Evolutionary conservation across 2,113 vertebrate genomes (phyloP), one percentile per base, ranked within the genome.

Genomic region (Onychorhynchus coronatus): DNA sequence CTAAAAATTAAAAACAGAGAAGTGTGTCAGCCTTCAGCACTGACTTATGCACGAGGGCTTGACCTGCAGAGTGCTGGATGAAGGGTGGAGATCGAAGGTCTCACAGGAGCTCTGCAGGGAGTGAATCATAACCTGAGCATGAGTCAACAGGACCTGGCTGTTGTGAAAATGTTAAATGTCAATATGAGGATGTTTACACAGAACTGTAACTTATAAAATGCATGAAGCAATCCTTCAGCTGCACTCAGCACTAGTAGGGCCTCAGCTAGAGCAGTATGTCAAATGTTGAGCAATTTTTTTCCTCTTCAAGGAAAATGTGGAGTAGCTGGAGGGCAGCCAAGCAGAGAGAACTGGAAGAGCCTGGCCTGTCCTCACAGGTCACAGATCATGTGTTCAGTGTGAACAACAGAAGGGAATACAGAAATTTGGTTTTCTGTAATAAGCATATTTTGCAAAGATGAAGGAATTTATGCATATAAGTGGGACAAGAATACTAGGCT

Each of bases 151-250:
- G 74, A 94, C 53, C 66, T 84, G 91, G 65, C 72, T 77, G 63
- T 25, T 84, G 68, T 80, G 72, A 77, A 76, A 88, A 95, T 55
- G 85, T 80, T 58, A 62, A 88, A 86, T 89, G 91, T 77, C 92
- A 86, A 39, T 81, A 66, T 1, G 2, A 37, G 65, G 55, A 33
- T 93, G 78, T 88, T 97, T 83, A 70, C 39, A 53, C 21, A 46
- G 74, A 88, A 31, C 71, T 28, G 5, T 67, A 88, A 47, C 55
- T 93, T 66, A 47, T 0, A n/a, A 83, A 96, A 84, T 24, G 27
- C 50, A 49, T 44, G 83, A 92, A 92, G 59, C 63, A 86, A 44
- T 70, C 16, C 30, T 94, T 88, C 71, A 86, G 72, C 79, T 88
- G 55, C 50, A 25, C 50, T 84, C 72, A 27, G 46, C 55, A 24